phyloP scores from a whole-genome alignment of 2,888 invertebrate species.

The Microctonus brassicae region DNA sequence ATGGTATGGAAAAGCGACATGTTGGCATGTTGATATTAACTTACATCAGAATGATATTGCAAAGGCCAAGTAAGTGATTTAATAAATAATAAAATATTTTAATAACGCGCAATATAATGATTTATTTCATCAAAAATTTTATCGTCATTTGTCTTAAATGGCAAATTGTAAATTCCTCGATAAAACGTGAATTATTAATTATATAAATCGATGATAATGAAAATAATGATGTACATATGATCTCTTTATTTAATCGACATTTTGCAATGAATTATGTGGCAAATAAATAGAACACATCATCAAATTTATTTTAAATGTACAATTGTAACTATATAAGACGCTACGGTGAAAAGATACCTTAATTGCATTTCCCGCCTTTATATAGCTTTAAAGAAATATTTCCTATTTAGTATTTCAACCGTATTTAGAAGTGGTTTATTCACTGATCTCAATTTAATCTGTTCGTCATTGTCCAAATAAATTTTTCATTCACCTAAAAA shows the following conservation, averaged over 20 bases:
- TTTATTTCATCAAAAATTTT: not conserved
- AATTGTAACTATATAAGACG: not conserved
- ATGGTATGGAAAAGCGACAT: constrained; percentile 1
- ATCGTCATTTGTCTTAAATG: not conserved
- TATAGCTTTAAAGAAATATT: not conserved
- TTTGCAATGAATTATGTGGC: no score
- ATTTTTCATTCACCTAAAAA: not conserved
- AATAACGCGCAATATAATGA: not conserved
- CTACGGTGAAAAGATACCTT: constrained; percentile 30
- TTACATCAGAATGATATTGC: not conserved
- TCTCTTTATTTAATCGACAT: no score
- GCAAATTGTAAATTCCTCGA: not conserved
- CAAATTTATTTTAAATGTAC: not conserved
- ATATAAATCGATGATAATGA: no score
- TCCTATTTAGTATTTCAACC: not conserved
- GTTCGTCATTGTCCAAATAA: not conserved
- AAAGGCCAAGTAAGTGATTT: not conserved
- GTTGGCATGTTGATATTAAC: not conserved
- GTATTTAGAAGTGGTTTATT: constrained; percentile 21
- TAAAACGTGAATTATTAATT: no score
- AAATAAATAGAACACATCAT: no score
- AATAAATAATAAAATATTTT: not conserved
- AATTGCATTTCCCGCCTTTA: constrained; percentile 21
- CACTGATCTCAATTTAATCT: not conserved
- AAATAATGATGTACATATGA: no score